These are phyloP conservation scores for Homarus gammarus DNA, from an alignment of 2,888 invertebrate genomes.

Conservation along the genomic window DNA sequence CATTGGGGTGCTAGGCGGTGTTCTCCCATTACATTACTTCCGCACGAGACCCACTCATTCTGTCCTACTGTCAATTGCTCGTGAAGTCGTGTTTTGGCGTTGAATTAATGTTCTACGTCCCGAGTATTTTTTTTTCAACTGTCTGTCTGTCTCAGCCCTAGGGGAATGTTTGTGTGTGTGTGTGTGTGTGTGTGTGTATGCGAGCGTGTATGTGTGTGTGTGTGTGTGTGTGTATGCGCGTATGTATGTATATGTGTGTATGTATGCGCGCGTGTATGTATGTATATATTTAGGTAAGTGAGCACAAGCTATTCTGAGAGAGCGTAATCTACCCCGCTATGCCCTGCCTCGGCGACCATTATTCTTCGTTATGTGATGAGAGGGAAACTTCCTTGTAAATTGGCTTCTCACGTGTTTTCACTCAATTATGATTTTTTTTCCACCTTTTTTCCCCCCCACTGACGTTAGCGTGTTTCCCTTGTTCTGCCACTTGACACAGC, in stretches of 20 bases:
- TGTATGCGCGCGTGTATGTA: no score
- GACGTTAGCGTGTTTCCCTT: no score
- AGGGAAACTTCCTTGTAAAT: background rate
- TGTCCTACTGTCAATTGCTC: slow-evolving; percentile 29
- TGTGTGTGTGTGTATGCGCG: no score
- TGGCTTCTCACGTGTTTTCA: background rate
- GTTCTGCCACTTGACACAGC: no score
- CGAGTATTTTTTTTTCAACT: background rate
- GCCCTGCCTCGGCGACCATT: background rate
- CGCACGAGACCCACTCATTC: background rate
- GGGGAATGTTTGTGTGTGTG: no score
- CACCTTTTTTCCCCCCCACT: background rate
- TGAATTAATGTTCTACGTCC: slow-evolving; percentile 13
- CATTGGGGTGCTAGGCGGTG: background rate
- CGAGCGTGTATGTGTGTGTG: no score
- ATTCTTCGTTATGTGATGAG: slow-evolving; percentile 17
- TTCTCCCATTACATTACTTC: slow-evolving; percentile 19
- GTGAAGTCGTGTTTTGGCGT: slow-evolving; percentile 34
- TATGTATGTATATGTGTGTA: no score
- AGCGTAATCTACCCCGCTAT: slow-evolving; percentile 16
- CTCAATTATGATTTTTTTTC: background rate
- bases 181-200: no score
- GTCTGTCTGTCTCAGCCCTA: background rate
- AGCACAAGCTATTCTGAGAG: background rate
- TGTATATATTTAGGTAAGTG: no score